phyloP scores from a whole-genome alignment of 64 coral and sea anemone species.

The Stylophora pistillata region DNA sequence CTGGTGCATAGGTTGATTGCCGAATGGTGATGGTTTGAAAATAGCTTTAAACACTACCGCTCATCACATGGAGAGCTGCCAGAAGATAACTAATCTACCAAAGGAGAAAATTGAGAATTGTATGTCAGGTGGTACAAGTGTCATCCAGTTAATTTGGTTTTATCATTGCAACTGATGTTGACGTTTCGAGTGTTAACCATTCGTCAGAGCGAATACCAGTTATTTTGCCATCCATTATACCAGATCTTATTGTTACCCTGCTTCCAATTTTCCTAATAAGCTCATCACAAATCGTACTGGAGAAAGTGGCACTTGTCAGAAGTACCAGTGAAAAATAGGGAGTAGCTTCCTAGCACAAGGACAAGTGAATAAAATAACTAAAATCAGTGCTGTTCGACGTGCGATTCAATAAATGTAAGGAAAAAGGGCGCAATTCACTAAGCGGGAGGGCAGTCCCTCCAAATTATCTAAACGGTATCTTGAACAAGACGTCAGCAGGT shows the following conservation, averaged over 20 bases:
- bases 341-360: neutral
- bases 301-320: neutral
- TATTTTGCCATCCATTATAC: too few relatives aligned
- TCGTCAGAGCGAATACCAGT: too few relatives aligned
- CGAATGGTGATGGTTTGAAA: neutral
- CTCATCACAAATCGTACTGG: neutral
- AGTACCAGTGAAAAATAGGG: slow-evolving; percentile 12
- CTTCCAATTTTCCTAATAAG: neutral
- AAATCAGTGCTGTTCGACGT: neutral
- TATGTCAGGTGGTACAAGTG: too few relatives aligned
- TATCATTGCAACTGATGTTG: too few relatives aligned
- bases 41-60: neutral
- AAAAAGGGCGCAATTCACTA: neutral
- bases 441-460: neutral
- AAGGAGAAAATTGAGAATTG: neutral
- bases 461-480: neutral
- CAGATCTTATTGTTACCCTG: too few relatives aligned
- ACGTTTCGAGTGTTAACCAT: too few relatives aligned
- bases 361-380: neutral
- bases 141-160: too few relatives aligned
- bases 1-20: neutral
- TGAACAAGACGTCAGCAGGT: slow-evolving; percentile 8
- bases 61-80: neutral
- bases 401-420: too few relatives aligned
- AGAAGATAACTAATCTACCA: neutral